Evolutionary conservation across 2,797 vertebrate species (phyloP).

Genomic region (Echiichthys vipera): DNA sequence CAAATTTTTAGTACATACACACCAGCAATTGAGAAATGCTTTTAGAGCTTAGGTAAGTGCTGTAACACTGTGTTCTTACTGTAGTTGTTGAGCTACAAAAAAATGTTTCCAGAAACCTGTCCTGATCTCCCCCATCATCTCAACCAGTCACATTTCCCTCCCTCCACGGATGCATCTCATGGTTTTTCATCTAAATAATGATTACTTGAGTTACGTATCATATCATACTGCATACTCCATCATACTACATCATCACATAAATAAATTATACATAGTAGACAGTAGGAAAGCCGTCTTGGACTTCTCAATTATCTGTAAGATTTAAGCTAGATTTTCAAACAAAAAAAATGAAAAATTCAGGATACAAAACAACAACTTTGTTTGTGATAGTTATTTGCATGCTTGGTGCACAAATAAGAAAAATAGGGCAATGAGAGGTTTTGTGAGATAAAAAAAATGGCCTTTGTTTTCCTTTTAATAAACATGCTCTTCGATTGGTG

Average conservation of each 20-base stretch:
- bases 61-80: slow-evolving; percentile 66
- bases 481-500: slow-evolving; percentile 33
- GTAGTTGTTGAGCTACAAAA: slow-evolving; percentile 45
- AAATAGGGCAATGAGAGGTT: background rate
- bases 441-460: background rate
- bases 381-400: slow-evolving; percentile 16
- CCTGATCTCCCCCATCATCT: slow-evolving; percentile 44
- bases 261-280: slow-evolving; percentile 20
- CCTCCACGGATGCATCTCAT: slow-evolving; percentile 16
- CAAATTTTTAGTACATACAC: slow-evolving; percentile 74
- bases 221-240: too few relatives aligned
- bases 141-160: slow-evolving; percentile 19
- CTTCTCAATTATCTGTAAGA: slow-evolving; percentile 15
- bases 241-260: slow-evolving; percentile 22
- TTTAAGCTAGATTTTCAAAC: slow-evolving; percentile 2
- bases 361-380: background rate
- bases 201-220: too few relatives aligned
- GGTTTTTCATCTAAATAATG: slow-evolving; percentile 47
- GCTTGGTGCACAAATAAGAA: slow-evolving; percentile 15
- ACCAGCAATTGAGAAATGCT: slow-evolving; percentile 74
- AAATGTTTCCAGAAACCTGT: slow-evolving; percentile 56
- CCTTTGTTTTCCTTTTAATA: slow-evolving; percentile 41
- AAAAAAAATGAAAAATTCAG: slow-evolving; percentile 9
- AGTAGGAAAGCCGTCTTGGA: slow-evolving; percentile 1
- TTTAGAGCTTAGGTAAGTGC: slow-evolving; percentile 78